Conservation (phyloP, 1,140 invertebrate species). For the Dreissena polymorpha region DNA sequence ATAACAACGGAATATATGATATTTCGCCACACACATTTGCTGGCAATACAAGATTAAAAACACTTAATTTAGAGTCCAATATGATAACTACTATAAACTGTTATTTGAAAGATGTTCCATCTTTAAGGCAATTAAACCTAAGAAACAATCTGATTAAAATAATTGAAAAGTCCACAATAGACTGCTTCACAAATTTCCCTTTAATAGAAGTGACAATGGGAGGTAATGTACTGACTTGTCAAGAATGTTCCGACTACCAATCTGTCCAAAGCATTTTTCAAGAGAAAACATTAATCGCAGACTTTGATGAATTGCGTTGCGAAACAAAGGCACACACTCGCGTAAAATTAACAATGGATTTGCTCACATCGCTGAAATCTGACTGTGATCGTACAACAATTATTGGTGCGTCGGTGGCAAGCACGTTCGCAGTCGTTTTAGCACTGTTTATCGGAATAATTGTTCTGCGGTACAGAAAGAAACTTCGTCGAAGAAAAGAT, state of each 20-base stretch:
- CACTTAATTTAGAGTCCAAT: neutral
- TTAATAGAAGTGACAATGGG: too few species aligned
- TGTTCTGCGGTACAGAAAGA: neutral
- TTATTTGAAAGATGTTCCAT: neutral
- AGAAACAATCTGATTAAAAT: too few species aligned
- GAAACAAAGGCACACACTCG: too few species aligned
- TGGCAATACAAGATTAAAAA: neutral
- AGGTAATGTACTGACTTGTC: too few species aligned
- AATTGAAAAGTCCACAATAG: too few species aligned
- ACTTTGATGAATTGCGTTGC: too few species aligned
- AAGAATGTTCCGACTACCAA: too few species aligned
- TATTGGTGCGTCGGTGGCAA: neutral
- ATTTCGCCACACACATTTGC: neutral
- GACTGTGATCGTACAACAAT: neutral
- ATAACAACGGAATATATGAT: neutral
- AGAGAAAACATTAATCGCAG: too few species aligned
- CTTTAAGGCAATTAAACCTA: neutral
- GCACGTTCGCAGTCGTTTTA: too few species aligned
- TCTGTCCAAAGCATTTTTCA: too few species aligned
- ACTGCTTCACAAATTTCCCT: too few species aligned
- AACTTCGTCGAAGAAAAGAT: neutral
- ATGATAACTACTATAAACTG: neutral
- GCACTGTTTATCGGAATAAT: neutral
- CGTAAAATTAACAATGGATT: neutral
- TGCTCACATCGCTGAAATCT: neutral